Evolutionary conservation across 1,140 invertebrate genomes (phyloP).

Genomic region (Rhynchophorus ferrugineus): DNA sequence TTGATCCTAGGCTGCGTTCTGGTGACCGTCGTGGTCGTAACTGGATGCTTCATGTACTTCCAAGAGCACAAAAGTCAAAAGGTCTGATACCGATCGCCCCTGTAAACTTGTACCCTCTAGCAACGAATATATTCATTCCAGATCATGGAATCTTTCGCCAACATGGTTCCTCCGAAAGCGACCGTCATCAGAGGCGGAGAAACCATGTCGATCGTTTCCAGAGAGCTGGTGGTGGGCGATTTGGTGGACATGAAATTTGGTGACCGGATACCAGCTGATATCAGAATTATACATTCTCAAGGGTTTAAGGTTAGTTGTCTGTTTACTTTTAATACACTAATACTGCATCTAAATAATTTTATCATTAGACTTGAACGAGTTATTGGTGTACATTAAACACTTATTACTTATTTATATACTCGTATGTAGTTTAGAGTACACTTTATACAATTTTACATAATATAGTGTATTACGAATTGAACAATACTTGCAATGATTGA

Average conservation of each 20-base stretch:
- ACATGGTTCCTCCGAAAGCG: constrained; percentile 54
- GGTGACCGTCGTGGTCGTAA: constrained; percentile 61
- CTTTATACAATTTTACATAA: no score
- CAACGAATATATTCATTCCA: constrained; percentile 34
- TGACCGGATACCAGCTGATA: constrained; percentile 68
- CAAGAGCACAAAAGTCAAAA: constrained; percentile 62
- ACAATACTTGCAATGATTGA: no score
- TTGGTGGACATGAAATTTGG: constrained; percentile 67
- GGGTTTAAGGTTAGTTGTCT: constrained; percentile 41
- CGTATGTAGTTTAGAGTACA: no score
- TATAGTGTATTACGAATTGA: no score
- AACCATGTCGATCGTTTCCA: constrained; percentile 53
- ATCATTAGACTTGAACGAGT: no score
- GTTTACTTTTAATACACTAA: no score
- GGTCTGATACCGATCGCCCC: constrained; percentile 14
- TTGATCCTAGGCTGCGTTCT: constrained; percentile 68
- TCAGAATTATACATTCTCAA: constrained; percentile 59
- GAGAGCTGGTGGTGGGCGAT: constrained; percentile 62
- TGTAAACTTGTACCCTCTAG: not conserved
- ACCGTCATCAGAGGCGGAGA: constrained; percentile 61
- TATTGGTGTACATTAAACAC: no score
- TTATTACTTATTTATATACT: no score
- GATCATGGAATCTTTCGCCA: constrained; percentile 70
- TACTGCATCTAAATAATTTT: no score
- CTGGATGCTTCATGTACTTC: constrained; percentile 50